Evolutionary conservation across 1,140 invertebrate species (phyloP), one percentile per base, ranked within the genome.

Genomic region (Thaumetopoea pityocampa): DNA sequence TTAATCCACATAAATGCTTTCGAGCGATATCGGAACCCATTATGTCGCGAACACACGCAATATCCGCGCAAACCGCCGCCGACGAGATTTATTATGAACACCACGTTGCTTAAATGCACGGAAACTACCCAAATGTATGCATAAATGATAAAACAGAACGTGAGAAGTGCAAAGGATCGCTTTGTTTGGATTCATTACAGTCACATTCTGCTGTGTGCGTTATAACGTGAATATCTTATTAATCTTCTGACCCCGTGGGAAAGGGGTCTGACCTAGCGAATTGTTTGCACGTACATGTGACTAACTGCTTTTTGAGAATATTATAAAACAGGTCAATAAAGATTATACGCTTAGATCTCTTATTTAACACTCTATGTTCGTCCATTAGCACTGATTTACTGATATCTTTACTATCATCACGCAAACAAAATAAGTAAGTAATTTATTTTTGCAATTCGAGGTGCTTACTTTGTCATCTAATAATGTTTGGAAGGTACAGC

Each of bases 31-130:
- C 32, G 27, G 5, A 23, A 22, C 23, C 63, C 67, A 64, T 70
- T 70, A 70, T 62, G 55, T 67, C 51, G 53, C 51, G 58, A 51
- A 46, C 50, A 47, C 67, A 65, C 67, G 64, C 67, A 37, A 67
- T 54, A 33, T 36, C 27, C 29, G 29, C 49, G 52, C 51, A 36
- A 42, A 26, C 19, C 10, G 5, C 19, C 10, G 5, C 16, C 40
- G 33, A 42, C 40, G 40, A 30, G 29, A 42, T 42, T 42, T 19
- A 24, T 38, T n/a, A 24, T 32, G 28, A 28, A 8, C 36, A 28
- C 18, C 26, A 20, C 9, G 14, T 19, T 23, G 30, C 32, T 18
- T 11, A 17, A 29, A 30, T 23, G 11, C 12, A 35, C 8, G 33
- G 20, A 35, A 34, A 22, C 16, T 35, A 8, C 7, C 20, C 7